These are phyloP conservation scores for Augochlora pura DNA, from an alignment of 1,140 invertebrate species.

Conservation along the genomic window DNA sequence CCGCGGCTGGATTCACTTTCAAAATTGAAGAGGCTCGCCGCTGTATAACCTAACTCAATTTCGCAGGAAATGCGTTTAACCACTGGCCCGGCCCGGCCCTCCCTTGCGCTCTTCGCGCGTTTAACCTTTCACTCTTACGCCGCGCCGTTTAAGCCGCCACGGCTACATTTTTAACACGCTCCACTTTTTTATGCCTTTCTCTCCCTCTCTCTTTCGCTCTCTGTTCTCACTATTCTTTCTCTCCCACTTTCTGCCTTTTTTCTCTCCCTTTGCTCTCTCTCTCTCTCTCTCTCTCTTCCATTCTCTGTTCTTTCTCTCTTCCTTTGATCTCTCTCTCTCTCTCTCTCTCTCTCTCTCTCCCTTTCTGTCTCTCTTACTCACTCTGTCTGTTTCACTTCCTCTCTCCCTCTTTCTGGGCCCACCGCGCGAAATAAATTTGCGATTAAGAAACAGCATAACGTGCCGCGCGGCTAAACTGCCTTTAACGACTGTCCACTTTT, in stretches of 20 bases:
- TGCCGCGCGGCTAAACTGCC: not conserved
- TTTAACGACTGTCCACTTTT: not conserved
- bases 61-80: conserved; percentile 24
- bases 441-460: conserved; percentile 15
- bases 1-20: conserved; percentile 65
- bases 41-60: conserved; percentile 17
- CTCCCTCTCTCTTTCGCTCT: not conserved
- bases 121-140: conserved; percentile 10
- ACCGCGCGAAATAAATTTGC: not conserved
- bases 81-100: not conserved
- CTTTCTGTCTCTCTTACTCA: too few species aligned
- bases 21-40: conserved; percentile 60
- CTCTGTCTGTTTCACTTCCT: too few species aligned
- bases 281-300: too few species aligned
- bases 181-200: not conserved
- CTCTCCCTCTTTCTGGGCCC: too few species aligned
- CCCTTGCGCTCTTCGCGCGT: not conserved
- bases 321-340: not conserved
- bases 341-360: not conserved
- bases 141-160: not conserved
- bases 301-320: too few species aligned
- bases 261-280: not conserved
- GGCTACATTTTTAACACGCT: conserved; percentile 8
- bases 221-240: not conserved
- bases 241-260: not conserved